phyloP scores from a whole-genome alignment of 1,140 invertebrate genomes.

The Lepidostoma basale region DNA sequence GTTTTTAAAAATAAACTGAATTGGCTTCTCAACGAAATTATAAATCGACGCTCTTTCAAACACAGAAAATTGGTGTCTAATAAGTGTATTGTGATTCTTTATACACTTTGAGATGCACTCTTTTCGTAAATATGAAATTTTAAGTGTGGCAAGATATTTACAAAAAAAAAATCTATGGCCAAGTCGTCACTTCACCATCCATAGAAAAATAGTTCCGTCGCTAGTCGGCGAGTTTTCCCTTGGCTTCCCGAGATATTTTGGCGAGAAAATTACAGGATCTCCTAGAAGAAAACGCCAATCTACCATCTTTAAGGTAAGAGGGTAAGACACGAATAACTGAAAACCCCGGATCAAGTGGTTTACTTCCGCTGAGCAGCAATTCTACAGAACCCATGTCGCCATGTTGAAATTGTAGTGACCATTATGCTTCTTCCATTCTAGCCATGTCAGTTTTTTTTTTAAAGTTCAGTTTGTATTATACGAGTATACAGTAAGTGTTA shows the following conservation, averaged over 20 bases:
- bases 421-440: slow-evolving; percentile 38
- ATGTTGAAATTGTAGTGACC: slow-evolving; percentile 38
- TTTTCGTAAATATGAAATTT: no score
- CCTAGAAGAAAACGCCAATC: slow-evolving; percentile 34
- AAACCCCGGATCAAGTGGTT: slow-evolving; percentile 22
- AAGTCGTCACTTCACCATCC: no score
- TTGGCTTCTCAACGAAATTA: no score
- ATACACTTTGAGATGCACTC: no score
- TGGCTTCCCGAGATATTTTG: slow-evolving; percentile 35
- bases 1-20: no score
- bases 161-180: no score
- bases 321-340: slow-evolving; percentile 36
- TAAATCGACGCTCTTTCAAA: no score
- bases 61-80: no score
- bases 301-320: slow-evolving; percentile 39
- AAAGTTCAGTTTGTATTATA: slow-evolving; percentile 32
- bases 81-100: no score
- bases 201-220: no score
- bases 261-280: slow-evolving; percentile 20
- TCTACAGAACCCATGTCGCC: slow-evolving; percentile 22
- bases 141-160: no score
- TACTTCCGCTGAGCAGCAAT: slow-evolving; percentile 21
- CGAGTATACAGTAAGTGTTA: slow-evolving; percentile 39
- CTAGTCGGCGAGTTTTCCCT: slow-evolving; percentile 26
- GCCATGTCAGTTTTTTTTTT: slow-evolving; percentile 34